Evolutionary conservation across 1,140 invertebrate species (phyloP), one percentile per base, ranked within the genome.

Genomic region (Triops longicaudatus): DNA sequence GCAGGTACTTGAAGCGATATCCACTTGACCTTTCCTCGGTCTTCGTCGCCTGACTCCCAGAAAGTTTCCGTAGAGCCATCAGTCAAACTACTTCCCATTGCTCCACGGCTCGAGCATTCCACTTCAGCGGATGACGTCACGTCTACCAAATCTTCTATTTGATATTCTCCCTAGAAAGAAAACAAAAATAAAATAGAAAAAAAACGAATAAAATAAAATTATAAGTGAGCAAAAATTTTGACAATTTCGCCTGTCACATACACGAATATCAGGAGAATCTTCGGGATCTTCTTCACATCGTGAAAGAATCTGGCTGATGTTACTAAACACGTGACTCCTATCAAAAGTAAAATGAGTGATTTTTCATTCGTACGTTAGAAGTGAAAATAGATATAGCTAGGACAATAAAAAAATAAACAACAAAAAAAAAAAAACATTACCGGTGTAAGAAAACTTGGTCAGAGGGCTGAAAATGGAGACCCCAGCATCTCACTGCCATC

Each of bases 21-120:
- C 17, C 72, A 73, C 17, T 78, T 78, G 17, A 73, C 41, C 72
- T 76, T 78, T n/a, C 72, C 72, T 7, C 88, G 82, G 84, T 98
- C 96, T 82, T 98, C 97, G 81, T 99, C 97, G 3, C 96, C 96
- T 78, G 95, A 98, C 85, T 99, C 97, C 97, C 97, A 99, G 84
- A 99, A 99, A 0, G 97, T 99, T 85, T 99, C 97, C 0, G 96
- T 98, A 1, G 94, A 96, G 80, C 92, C 92, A 83, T 99, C 97
- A 0, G 90, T 94, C 9, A 99, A 86, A 82, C 95, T 96, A 1
- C 90, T 91, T 26, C 96, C 90, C 94, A 98, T 97, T 2, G 95
- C 95, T 81, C 92, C 93, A 1, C 96, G 88, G 80, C 95, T 98
- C 0, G 96, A 98, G 0, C 94, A 93, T 79, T 92, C 93, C 2